Evolutionary conservation across 2,888 invertebrate genomes (phyloP), one percentile per base, ranked within the genome.

Genomic region (Podotricha telesiphe): DNA sequence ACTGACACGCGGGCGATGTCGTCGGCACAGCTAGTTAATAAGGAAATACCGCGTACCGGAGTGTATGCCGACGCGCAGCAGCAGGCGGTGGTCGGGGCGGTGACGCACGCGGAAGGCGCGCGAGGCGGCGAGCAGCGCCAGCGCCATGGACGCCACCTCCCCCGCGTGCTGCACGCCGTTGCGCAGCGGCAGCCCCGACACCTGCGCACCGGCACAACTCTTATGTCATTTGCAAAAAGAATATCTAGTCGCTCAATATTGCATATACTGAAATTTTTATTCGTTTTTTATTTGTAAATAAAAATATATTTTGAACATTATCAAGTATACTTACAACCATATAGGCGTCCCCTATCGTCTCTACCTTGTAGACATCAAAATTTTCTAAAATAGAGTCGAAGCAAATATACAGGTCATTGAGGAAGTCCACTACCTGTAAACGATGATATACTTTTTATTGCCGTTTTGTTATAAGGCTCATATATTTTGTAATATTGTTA

Each of bases 361-460:
- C 97, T 64, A 98, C 98, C 93, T 99, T 99, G 88, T 98, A 98
- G 0, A 98, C 98, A 80, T 98, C 97, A 81, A 97, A 98, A 84
- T 97, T 96, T 79, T 97, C 98, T 79, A 99, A 96, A 74, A 98
- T 98, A 0, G 98, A 97, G 86, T 99, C 99, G 81, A 99, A 99
- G 79, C 97, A 96, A 3, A 98, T 98, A 90, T 99, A 99, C 50
- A 99, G 93, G 86, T 98, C 98, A 84, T 99, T 99, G 56, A 99
- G 90, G 81, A 99, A 96, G 86, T 98, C 96, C 8, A 99, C 98
- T 47, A 99, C 97, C 97, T 97, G 89, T 6, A 83, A 86, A n/a
- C n/a, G 42, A 47, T 8, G 8, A 22, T 56, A 47, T 22, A 34
- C 17, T 47, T 7, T 11, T 42, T 42, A 37, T 42, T 2, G 4